phyloP scores from a whole-genome alignment of 2,888 invertebrate species.

The Epiblema foenella region DNA sequence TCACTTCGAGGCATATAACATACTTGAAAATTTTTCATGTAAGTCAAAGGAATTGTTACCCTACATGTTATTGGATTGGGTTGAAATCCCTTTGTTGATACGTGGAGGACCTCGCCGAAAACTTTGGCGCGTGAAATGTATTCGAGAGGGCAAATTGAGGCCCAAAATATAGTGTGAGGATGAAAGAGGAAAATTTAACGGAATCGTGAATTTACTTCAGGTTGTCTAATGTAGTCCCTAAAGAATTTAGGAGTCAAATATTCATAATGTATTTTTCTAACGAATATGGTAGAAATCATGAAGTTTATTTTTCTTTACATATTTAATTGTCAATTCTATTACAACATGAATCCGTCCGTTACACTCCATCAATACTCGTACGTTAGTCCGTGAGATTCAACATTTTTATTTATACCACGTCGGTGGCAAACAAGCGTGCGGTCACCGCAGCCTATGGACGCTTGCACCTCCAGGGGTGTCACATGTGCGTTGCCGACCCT shows the following conservation, averaged over 20 bases:
- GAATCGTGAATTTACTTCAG: constrained; percentile 36
- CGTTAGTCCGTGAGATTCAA: no score
- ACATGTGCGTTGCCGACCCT: no score
- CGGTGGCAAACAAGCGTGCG: no score
- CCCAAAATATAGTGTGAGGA: constrained; percentile 65
- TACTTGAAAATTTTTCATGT: constrained; percentile 57
- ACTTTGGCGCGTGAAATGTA: constrained; percentile 73
- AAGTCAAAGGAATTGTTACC: constrained; percentile 47
- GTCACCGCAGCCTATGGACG: no score
- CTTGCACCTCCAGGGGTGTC: no score
- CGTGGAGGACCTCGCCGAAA: constrained; percentile 52
- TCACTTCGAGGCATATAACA: constrained; percentile 70
- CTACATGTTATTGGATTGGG: constrained; percentile 43
- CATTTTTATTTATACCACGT: no score
- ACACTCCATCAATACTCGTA: no score
- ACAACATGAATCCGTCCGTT: no score
- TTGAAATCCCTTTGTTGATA: constrained; percentile 41
- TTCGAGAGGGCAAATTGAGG: constrained; percentile 73
- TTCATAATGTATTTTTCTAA: constrained; percentile 3
- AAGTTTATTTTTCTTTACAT: no score
- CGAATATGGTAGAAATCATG: neutral
- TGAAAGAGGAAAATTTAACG: constrained; percentile 43
- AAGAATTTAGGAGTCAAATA: constrained; percentile 12
- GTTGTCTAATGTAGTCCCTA: constrained; percentile 36
- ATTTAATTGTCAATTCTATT: no score